A percentile compares a stretch with the other conserved stretches of the same genome.
phyloP scores from a whole-genome alignment of 2,888 invertebrate species.

The Drosophila mulleri region DNA sequence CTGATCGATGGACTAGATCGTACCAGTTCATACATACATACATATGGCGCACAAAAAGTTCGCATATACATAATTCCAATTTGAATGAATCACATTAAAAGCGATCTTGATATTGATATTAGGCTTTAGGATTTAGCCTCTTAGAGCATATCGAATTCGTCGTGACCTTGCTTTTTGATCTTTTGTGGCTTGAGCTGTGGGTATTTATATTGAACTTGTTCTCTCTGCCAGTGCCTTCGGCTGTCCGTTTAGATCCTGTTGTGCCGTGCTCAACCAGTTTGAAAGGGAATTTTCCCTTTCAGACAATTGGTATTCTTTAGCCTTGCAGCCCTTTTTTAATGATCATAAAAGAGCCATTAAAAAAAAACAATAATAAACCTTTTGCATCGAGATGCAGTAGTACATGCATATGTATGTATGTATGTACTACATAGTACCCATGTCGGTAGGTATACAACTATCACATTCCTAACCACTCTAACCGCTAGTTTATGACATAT shows the following conservation, averaged over 20 bases:
- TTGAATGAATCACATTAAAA: conserved; percentile 22
- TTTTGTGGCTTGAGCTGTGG: conserved; percentile 19
- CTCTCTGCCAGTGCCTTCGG: conserved; percentile 20
- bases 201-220: conserved; percentile 52
- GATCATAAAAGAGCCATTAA: background rate
- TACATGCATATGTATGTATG: background rate
- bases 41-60: background rate
- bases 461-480: conserved; percentile 10
- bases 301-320: conserved; percentile 21
- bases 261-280: conserved; percentile 46
- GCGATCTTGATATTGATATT: conserved; percentile 31
- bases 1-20: background rate
- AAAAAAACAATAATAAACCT: background rate
- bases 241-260: conserved; percentile 38
- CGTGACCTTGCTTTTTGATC: conserved; percentile 29
- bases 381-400: background rate
- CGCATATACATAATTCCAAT: background rate
- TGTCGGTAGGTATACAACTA: background rate
- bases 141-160: conserved; percentile 51
- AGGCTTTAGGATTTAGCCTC: conserved; percentile 33
- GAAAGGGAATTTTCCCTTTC: conserved; percentile 43
- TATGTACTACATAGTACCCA: no score
- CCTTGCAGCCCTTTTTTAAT: conserved; percentile 19
- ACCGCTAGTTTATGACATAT: conserved; percentile 6
- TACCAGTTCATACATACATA: background rate